These are phyloP conservation scores for Elgonia sp. DNA, from an alignment of 2,888 invertebrate genomes.

Conservation along the genomic window DNA sequence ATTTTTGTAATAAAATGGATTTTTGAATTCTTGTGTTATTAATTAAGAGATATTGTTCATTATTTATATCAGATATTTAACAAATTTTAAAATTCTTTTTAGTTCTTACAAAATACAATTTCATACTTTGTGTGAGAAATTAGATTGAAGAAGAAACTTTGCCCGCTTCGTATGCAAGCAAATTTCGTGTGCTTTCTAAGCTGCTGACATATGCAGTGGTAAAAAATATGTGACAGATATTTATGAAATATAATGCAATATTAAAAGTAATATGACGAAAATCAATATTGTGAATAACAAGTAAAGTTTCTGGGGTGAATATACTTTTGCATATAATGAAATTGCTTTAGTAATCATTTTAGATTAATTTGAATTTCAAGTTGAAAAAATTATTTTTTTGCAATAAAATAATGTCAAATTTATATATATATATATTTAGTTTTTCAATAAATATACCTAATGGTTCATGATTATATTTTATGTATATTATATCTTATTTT, in stretches of 20 bases:
- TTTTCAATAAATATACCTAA: too few species aligned
- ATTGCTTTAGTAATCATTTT: not conserved
- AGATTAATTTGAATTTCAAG: not conserved
- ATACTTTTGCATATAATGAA: not conserved
- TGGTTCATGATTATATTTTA: too few species aligned
- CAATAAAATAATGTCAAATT: too few species aligned
- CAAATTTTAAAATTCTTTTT: not conserved
- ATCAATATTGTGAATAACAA: not conserved
- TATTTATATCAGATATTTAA: not conserved
- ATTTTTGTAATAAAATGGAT: too few species aligned
- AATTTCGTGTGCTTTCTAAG: constrained; percentile 27
- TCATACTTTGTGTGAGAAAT: constrained; percentile 21
- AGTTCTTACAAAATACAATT: constrained; percentile 14
- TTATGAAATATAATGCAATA: not conserved
- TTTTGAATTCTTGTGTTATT: too few species aligned
- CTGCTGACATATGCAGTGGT: constrained; percentile 13
- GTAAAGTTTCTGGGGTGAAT: not conserved
- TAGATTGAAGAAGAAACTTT: constrained; percentile 14
- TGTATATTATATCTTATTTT: too few species aligned
- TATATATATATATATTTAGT: too few species aligned
- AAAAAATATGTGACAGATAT: constrained; percentile 11
- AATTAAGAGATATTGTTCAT: not conserved
- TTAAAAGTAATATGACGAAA: not conserved
- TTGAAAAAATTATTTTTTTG: too few species aligned
- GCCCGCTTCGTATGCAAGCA: constrained; percentile 27